Evolutionary conservation across 2,797 vertebrate species (phyloP).

Genomic region (Erithacus rubecula): DNA sequence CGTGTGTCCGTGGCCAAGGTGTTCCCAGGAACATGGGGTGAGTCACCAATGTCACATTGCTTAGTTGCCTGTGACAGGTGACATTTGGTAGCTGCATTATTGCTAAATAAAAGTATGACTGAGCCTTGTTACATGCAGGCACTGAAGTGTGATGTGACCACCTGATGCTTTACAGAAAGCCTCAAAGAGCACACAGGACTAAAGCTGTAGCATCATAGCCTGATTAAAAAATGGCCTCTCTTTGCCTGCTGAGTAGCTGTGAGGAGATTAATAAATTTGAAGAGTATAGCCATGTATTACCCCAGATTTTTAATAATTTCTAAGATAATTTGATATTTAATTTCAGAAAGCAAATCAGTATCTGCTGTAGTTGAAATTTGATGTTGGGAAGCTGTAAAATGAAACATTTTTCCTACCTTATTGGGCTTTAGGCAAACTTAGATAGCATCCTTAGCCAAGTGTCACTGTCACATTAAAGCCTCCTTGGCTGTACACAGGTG

Average conservation of each 20-base stretch:
- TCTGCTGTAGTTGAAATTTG: background rate
- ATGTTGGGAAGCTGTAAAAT: background rate
- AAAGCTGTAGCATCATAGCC: background rate
- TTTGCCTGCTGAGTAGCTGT: background rate
- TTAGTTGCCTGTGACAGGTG: conserved; percentile 5
- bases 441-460: background rate
- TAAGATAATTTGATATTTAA: background rate
- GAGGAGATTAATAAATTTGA: background rate
- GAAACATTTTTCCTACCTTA: background rate
- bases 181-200: background rate
- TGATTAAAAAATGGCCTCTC: background rate
- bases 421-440: background rate
- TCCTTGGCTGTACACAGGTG: background rate
- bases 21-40: conserved; percentile 1
- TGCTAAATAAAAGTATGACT: background rate
- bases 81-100: background rate
- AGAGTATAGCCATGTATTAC: background rate
- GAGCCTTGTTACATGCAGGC: background rate
- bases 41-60: conserved; percentile 28
- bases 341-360: background rate
- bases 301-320: background rate
- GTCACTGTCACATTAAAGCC: background rate
- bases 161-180: background rate
- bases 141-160: background rate
- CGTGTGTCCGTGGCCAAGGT: conserved; percentile 8